Percentiles rank a stretch among this genome's conserved stretches.
These are phyloP conservation scores for Galaxias olidus DNA, from an alignment of 2,797 vertebrate species.

Conservation along the genomic window DNA sequence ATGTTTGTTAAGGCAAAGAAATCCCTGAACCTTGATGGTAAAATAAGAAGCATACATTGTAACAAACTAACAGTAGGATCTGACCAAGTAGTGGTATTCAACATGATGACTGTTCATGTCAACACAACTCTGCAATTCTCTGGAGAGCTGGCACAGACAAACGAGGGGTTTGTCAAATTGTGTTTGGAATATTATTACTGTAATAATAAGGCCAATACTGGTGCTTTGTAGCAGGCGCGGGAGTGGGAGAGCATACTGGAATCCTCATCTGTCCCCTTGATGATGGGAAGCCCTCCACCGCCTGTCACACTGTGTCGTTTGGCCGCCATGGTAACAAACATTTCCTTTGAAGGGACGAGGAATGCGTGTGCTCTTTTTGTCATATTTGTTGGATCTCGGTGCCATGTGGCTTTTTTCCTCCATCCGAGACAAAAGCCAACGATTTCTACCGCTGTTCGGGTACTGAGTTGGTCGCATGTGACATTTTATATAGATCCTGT, in stretches of 20 bases:
- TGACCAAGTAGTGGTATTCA: too few relatives aligned
- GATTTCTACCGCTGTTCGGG: constrained; percentile 13
- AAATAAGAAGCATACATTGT: too few relatives aligned
- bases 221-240: constrained; percentile 1
- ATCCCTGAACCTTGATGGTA: too few relatives aligned
- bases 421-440: constrained; percentile 24
- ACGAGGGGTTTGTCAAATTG: too few relatives aligned
- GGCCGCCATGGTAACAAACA: constrained; percentile 40
- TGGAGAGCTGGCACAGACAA: too few relatives aligned
- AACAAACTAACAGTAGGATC: too few relatives aligned
- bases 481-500: neutral
- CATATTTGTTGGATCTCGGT: constrained; percentile 30
- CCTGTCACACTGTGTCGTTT: constrained; percentile 39
- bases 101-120: too few relatives aligned
- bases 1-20: too few relatives aligned
- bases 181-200: too few relatives aligned
- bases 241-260: constrained; percentile 23
- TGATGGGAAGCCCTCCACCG: constrained; percentile 29
- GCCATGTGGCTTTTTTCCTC: constrained; percentile 21
- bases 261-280: constrained; percentile 25
- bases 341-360: constrained; percentile 34
- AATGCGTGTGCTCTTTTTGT: constrained; percentile 31
- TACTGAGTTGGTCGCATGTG: constrained; percentile 8
- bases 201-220: neutral
- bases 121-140: too few relatives aligned